Conservation (phyloP, 2,888 invertebrate species). For the Mythimna impura region DNA sequence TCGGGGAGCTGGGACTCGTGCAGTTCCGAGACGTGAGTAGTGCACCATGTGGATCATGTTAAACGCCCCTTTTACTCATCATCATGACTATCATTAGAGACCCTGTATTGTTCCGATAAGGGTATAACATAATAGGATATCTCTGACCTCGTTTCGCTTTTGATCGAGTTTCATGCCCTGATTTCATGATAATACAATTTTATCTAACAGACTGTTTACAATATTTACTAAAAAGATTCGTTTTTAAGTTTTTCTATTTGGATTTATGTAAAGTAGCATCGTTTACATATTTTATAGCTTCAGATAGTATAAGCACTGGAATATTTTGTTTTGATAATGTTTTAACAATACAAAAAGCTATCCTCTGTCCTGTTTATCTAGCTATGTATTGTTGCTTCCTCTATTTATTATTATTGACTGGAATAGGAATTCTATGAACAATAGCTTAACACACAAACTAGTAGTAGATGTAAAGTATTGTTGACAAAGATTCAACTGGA, state of each 20-base stretch:
- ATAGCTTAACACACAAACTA: background rate
- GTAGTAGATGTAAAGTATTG: background rate
- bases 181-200: slow-evolving; percentile 59
- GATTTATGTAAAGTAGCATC: background rate
- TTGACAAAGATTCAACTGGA: slow-evolving; percentile 12
- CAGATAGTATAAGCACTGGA: background rate
- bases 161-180: slow-evolving; percentile 63
- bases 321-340: slow-evolving; percentile 29
- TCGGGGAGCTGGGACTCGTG: slow-evolving; percentile 98
- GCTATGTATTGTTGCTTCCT: slow-evolving; percentile 4
- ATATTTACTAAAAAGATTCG: background rate
- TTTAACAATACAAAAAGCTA: slow-evolving; percentile 16
- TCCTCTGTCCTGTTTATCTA: slow-evolving; percentile 12
- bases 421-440: slow-evolving; percentile 12
- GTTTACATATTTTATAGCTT: background rate
- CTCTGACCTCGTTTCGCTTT: slow-evolving; percentile 76
- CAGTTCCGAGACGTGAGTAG: slow-evolving; percentile 98
- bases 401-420: background rate
- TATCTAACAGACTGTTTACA: slow-evolving; percentile 21
- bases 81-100: background rate
- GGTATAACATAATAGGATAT: slow-evolving; percentile 57
- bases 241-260: background rate
- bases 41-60: slow-evolving; percentile 54
- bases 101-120: slow-evolving; percentile 15
- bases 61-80: slow-evolving; percentile 60